These are phyloP conservation scores for Anthonomus grandis DNA, from an alignment of 1,140 invertebrate species.

Conservation along the genomic window DNA sequence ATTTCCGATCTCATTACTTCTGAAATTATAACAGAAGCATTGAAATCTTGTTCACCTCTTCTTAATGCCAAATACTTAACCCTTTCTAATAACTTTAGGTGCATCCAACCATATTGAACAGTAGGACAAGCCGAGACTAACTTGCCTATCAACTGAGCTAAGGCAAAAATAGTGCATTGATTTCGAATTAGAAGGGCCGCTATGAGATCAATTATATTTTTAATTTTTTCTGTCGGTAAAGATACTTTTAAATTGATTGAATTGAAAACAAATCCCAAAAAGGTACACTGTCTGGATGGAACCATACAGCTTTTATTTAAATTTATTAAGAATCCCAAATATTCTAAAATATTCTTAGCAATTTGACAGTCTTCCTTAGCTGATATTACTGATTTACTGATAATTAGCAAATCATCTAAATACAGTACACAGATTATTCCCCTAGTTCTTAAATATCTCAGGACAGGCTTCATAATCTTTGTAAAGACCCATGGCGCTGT, in stretches of 20 bases:
- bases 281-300: neutral
- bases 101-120: neutral
- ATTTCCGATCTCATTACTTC: neutral
- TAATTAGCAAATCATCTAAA: slow-evolving; percentile 19
- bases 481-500: slow-evolving; percentile 31
- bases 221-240: neutral
- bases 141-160: neutral
- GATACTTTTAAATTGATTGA: neutral
- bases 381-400: neutral
- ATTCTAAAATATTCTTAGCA: neutral
- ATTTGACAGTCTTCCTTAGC: neutral
- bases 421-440: slow-evolving; percentile 16
- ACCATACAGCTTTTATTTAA: neutral
- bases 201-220: neutral
- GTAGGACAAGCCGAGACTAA: neutral
- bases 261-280: slow-evolving; percentile 4
- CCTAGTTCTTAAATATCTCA: slow-evolving; percentile 14
- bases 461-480: slow-evolving; percentile 14
- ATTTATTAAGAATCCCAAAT: neutral
- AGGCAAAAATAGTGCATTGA: neutral
- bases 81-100: neutral
- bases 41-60: neutral
- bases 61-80: neutral
- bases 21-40: neutral
- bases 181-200: neutral